Evolutionary conservation across 2,797 vertebrate species (phyloP), one percentile per base, ranked within the genome.

Genomic region (Hippocampus kuda): DNA sequence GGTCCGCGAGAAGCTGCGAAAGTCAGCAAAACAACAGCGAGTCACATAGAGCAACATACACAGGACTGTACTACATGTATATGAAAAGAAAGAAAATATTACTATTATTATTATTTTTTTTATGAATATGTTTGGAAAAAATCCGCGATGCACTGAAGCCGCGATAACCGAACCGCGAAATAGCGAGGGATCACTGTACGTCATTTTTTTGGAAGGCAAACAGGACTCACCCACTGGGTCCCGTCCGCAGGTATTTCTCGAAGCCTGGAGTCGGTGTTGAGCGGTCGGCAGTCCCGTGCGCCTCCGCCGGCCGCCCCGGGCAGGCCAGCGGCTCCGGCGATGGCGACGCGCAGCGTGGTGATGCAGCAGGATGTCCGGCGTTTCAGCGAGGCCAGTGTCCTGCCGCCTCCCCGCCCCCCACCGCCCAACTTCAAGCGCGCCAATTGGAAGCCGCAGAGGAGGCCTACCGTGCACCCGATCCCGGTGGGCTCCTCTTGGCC

Each of bases 201-300:
- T 34, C 34, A 38, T 38, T 38, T 38, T 38, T 38, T 38, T 8
- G 7, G 34, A 38, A 38, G 34, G 34, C 34, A 38, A 38, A 38
- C 34, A 8, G 7, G 34, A 38, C 34, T 38, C 34, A 38, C 34
- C 34, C 6, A 1, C 34, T 38, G 3, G 24, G 24, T 13, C 12
- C 24, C 65, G 2, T 83, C 72, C 65, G 51, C 74, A 93, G 92
- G 89, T 71, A 24, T 93, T 68, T 88, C 90, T 30, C 81, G 24
- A 53, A 92, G 91, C 72, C 81, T 93, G 62, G 92, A 93, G 69
- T 91, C 91, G 0, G 88, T 91, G 2, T 20, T 93, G n/a, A 67
- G 78, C 0, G 73, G 68, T 6, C 42, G 57, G 0, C 74, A 75
- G 3, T 74, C 77, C 16, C 76, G 42, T 2, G 26, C 57, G 65